A percentile compares a stretch with the other conserved stretches of the same genome.
Evolutionary conservation across 1,140 invertebrate species (phyloP).

Genomic region (Drosophila bifasciata): DNA sequence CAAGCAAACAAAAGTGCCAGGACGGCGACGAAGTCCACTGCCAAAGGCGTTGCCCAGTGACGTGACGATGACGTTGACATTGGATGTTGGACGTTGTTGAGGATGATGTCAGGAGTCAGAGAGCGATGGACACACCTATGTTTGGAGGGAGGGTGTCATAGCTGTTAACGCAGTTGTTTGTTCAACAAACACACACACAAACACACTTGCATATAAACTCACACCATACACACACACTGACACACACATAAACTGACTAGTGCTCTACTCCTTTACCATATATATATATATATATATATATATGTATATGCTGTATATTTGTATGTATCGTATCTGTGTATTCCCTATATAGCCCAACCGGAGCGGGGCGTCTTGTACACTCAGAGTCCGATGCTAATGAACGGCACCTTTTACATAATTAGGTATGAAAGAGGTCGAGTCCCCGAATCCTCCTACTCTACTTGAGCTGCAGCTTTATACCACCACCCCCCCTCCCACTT

Average conservation of each 20-base stretch:
- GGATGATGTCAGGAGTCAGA: constrained; percentile 68
- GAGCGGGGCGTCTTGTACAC: constrained; percentile 80
- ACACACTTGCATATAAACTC: constrained; percentile 17
- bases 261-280: constrained; percentile 31
- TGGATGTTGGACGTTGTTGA: constrained; percentile 1
- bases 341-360: constrained; percentile 71
- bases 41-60: constrained; percentile 66
- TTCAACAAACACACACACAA: constrained; percentile 34
- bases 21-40: neutral
- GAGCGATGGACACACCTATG: constrained; percentile 62
- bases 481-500: neutral
- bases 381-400: constrained; percentile 83
- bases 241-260: constrained; percentile 7
- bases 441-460: constrained; percentile 16
- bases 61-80: constrained; percentile 11
- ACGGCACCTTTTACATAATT: constrained; percentile 83
- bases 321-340: constrained; percentile 23
- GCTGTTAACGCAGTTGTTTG: constrained; percentile 69
- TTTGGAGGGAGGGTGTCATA: constrained; percentile 47
- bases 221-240: constrained; percentile 25
- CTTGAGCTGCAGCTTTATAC: constrained; percentile 33
- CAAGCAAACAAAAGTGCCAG: constrained; percentile 32
- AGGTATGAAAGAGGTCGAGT: constrained; percentile 70
- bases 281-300: constrained; percentile 56
- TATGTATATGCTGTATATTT: no score